These are phyloP conservation scores for Trichopoda pennipes DNA, from an alignment of 2,888 invertebrate genomes.

Conservation along the genomic window DNA sequence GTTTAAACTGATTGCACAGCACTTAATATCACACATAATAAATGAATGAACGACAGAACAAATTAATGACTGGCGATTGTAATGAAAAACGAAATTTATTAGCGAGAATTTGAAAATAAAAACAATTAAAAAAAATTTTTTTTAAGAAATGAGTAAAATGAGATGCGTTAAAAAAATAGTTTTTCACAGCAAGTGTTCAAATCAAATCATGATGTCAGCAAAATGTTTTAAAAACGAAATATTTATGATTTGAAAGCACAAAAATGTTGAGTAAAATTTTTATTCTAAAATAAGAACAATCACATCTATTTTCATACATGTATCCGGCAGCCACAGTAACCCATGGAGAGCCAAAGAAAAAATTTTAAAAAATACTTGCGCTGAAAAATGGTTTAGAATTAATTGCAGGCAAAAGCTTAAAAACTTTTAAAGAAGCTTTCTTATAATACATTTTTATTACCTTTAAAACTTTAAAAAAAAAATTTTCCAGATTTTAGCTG, in stretches of 20 bases:
- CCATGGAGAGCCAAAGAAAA: too few relatives aligned
- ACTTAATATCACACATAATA: not conserved
- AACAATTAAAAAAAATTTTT: not conserved
- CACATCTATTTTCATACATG: conserved; percentile 3
- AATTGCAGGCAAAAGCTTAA: too few relatives aligned
- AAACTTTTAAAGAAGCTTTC: too few relatives aligned
- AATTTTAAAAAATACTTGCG: too few relatives aligned
- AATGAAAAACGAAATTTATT: conserved; percentile 26
- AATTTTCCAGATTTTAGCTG: too few relatives aligned
- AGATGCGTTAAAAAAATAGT: conserved; percentile 15
- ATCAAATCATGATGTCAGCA: conserved; percentile 61
- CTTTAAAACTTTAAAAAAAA: too few relatives aligned
- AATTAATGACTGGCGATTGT: conserved; percentile 12
- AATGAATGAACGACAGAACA: not conserved
- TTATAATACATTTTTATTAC: too few relatives aligned
- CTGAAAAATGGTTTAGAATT: too few relatives aligned
- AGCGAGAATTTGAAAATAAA: not conserved
- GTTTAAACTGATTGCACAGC: not conserved
- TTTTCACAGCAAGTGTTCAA: conserved; percentile 34
- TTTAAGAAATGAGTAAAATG: conserved; percentile 7
- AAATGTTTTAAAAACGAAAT: conserved; percentile 37
- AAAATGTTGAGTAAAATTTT: conserved; percentile 18
- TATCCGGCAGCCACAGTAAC: not conserved
- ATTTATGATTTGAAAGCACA: conserved; percentile 35
- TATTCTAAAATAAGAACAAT: conserved; percentile 1